A percentile compares a stretch with the other conserved stretches of the same genome.
Evolutionary conservation across 2,113 vertebrate genomes (phyloP).

Genomic region (Sialia sialis): DNA sequence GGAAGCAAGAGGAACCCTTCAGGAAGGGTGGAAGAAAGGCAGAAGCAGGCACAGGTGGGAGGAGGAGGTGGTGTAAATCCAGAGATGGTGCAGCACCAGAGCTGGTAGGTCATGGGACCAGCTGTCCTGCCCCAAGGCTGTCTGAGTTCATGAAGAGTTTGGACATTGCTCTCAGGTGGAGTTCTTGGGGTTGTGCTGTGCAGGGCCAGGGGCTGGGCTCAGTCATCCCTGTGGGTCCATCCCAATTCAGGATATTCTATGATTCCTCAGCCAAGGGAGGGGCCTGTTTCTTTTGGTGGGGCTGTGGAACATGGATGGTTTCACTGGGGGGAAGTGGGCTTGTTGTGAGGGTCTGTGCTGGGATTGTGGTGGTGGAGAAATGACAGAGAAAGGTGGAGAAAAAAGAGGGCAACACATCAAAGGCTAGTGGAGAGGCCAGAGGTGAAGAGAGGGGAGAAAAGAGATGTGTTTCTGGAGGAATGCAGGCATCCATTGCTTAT

Average conservation of each 20-base stretch:
- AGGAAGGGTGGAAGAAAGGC: background rate
- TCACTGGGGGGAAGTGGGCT: background rate
- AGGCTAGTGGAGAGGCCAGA: background rate
- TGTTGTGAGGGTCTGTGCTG: background rate
- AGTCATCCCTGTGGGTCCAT: background rate
- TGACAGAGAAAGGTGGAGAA: background rate
- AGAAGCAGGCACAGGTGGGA: background rate
- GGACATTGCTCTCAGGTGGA: background rate
- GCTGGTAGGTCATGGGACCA: background rate
- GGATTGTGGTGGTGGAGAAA: background rate
- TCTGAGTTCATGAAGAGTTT: background rate
- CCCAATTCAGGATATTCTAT: background rate
- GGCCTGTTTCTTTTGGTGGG: background rate
- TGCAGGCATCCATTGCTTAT: background rate
- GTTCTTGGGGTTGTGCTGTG: background rate
- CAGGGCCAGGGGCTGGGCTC: background rate
- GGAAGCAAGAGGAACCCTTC: background rate
- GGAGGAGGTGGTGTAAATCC: background rate
- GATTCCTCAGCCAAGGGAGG: background rate
- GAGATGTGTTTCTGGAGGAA: background rate
- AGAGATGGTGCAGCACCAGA: accelerated
- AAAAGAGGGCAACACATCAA: background rate
- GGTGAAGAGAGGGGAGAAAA: background rate
- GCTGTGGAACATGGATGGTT: background rate
- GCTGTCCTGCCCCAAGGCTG: background rate